Evolutionary conservation across 1,140 invertebrate genomes (phyloP).

Genomic region (Ceratosolen fusciceps): DNA sequence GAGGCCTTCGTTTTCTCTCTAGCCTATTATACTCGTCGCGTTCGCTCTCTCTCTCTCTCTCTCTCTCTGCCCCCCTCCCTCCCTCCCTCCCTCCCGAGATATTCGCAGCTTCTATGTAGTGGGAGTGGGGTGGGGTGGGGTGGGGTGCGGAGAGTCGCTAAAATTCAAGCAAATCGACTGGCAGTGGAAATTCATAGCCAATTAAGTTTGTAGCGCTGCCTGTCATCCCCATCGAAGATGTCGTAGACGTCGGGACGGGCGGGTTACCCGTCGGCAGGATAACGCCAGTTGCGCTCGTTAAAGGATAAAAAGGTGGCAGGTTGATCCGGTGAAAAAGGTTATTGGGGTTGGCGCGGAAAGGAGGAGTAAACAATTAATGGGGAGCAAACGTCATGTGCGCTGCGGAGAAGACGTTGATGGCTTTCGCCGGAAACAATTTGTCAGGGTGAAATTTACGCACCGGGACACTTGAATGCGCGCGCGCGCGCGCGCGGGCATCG

Average conservation of each 20-base stretch:
- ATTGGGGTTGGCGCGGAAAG: too few species aligned
- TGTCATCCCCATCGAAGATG: not conserved
- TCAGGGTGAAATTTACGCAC: conserved; percentile 60
- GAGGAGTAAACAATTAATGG: conserved; percentile 13
- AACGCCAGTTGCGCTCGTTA: too few species aligned
- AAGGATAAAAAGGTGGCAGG: conserved; percentile 5
- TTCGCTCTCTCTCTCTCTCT: too few species aligned
- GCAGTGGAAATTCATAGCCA: not conserved
- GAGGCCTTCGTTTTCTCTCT: too few species aligned
- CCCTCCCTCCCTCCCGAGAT: too few species aligned
- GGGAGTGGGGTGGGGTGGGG: too few species aligned
- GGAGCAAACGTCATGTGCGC: not conserved
- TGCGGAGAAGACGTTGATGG: conserved; percentile 55
- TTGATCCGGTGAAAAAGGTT: conserved; percentile 11
- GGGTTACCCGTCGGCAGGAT: not conserved
- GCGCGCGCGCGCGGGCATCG: conserved; percentile 51
- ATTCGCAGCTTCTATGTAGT: too few species aligned
- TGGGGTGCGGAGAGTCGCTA: too few species aligned
- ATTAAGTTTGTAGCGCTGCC: not conserved
- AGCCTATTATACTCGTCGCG: too few species aligned
- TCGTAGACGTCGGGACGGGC: too few species aligned
- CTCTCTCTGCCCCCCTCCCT: too few species aligned
- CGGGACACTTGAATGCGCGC: conserved; percentile 61
- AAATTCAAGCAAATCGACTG: too few species aligned
- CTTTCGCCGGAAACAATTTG: conserved; percentile 61